Base-by-base conservation (phyloP, 2,113 vertebrate genomes). In the Xiphias gladius region DNA sequence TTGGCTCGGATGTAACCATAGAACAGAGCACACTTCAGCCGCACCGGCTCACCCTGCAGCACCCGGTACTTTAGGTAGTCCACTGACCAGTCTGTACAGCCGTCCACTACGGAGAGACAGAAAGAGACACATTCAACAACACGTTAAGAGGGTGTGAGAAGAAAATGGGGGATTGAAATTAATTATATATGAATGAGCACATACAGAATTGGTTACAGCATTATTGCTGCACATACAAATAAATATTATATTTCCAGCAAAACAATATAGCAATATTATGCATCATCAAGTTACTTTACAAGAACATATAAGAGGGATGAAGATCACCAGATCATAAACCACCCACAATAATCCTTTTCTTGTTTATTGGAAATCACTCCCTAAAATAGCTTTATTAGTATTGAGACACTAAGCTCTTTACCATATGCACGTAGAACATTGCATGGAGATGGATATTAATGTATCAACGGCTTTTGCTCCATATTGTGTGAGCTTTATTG, bases 1-100 rank as follows among this genome's bases (percentile, higher is more conserved):
- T 99, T 99, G 86, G 97, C 98, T 59, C 97, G 96, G 94, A 99
- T 99, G 86, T 99, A 99, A 89, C 98, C 98, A 80, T 99, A 99
- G 96, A 99, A 99, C 89, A 99, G 97, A 84, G 98, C 98, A 75
- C 98, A 99, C 95, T 98, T 99, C 86, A 99, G 96, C 89, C 97
- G 94, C 85, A 99, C 97, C 12, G 98, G 97, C 96, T 99, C 98
- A 19, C 98, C 97, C 88, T 97, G 97, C 92, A 99, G 95, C 87
- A 96, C 97, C 92, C 96, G 97, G 93, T 99, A 99, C 90, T 96
- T 98, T 88, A 99, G 96, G 92, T 98, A 97, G 95, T 99, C 98
- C 95, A 99, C 97, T 63, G 97, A 98, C 98, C 98, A 99, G 89
- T 99, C 98, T 76, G 97, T 99, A 89, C 98, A 99, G 92, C 97